phyloP scores from a whole-genome alignment of 2,113 vertebrate genomes.

The Melanerpes formicivorus region DNA sequence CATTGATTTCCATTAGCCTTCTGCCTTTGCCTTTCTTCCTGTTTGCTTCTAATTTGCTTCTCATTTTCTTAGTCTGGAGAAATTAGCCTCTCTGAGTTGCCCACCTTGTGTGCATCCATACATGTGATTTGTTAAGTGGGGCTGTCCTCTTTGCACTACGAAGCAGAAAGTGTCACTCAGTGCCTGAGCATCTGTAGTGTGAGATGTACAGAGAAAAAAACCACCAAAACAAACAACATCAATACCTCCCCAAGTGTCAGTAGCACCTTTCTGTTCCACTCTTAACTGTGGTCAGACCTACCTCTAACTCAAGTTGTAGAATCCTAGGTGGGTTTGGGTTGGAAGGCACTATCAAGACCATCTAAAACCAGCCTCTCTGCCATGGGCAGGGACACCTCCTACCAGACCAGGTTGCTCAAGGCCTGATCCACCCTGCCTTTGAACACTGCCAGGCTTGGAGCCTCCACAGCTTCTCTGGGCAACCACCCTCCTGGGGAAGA shows the following conservation, averaged over 20 bases:
- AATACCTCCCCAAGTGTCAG: neutral
- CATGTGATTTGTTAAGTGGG: neutral
- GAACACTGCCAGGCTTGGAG: too few relatives aligned
- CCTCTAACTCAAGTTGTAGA: neutral
- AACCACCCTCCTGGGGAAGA: too few relatives aligned
- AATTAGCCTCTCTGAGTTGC: constrained; percentile 12
- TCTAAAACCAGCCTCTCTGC: too few relatives aligned
- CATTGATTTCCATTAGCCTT: constrained; percentile 34
- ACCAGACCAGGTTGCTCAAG: too few relatives aligned
- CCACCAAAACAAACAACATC: too few relatives aligned
- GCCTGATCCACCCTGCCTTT: too few relatives aligned
- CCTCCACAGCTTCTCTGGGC: too few relatives aligned
- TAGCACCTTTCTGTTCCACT: neutral
- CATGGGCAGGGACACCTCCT: too few relatives aligned
- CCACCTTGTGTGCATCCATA: neutral
- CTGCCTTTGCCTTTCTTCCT: constrained; percentile 13
- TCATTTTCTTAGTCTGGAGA: neutral
- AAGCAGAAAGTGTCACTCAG: neutral
- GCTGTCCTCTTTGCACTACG: neutral
- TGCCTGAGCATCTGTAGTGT: neutral
- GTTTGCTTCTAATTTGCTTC: neutral
- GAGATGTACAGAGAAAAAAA: neutral
- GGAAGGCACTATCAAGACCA: too few relatives aligned
- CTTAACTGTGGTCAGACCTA: neutral
- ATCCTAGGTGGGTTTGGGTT: too few relatives aligned